These are phyloP conservation scores for Sycophila sp. DNA, from an alignment of 1,140 invertebrate species.

Conservation along the genomic window DNA sequence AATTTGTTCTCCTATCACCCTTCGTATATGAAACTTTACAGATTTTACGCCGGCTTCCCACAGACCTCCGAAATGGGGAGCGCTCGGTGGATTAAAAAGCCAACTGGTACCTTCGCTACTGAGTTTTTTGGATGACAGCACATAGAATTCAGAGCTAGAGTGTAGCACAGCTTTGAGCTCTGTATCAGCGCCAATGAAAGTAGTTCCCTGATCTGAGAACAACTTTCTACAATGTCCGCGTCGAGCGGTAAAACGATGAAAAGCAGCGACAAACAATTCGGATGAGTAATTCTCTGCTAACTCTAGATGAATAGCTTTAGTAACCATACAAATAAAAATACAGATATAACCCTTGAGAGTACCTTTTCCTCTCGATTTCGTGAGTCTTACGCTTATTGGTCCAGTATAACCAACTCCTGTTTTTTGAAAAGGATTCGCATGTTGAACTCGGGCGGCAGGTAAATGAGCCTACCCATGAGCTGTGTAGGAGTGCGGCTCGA, in stretches of 20 bases:
- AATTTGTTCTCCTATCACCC: too few species aligned
- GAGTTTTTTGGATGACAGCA: too few species aligned
- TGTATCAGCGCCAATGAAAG: too few species aligned
- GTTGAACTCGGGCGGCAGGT: conserved; percentile 43
- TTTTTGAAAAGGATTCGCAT: conserved; percentile 49
- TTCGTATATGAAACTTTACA: too few species aligned
- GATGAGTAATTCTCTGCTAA: conserved; percentile 43
- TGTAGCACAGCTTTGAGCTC: too few species aligned
- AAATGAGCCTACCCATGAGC: conserved; percentile 56
- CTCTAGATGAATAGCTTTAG: not conserved
- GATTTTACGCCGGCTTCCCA: too few species aligned
- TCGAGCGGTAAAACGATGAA: conserved; percentile 53
- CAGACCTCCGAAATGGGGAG: too few species aligned
- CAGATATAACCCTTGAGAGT: conserved; percentile 36
- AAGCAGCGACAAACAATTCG: conserved; percentile 52
- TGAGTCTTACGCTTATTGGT: conserved; percentile 29
- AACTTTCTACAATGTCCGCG: conserved; percentile 39
- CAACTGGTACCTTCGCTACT: too few species aligned
- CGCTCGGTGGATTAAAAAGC: too few species aligned
- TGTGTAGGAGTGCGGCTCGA: conserved; percentile 32
- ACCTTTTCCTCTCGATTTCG: not conserved
- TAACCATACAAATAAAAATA: conserved; percentile 37
- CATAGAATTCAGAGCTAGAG: too few species aligned
- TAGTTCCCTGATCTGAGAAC: too few species aligned
- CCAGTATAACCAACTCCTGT: conserved; percentile 53